phyloP scores from a whole-genome alignment of 2,888 invertebrate genomes.

The Bembecia ichneumoniformis region DNA sequence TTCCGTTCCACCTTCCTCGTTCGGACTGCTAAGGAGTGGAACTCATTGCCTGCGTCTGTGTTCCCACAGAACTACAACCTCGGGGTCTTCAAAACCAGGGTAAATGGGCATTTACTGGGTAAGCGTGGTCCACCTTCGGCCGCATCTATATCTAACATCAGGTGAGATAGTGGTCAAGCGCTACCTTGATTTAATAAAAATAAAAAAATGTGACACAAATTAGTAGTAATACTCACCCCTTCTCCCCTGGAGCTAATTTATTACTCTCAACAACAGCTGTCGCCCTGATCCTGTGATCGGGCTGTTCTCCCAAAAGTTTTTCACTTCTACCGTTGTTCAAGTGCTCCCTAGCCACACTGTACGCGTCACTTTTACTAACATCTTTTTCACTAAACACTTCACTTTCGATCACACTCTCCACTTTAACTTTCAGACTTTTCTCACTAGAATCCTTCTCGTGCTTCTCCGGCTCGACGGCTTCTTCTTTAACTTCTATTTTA shows the following conservation, averaged over 20 bases:
- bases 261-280: constrained; percentile 75
- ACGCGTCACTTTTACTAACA: constrained; percentile 56
- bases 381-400: constrained; percentile 59
- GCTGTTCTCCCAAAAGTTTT: constrained; percentile 77
- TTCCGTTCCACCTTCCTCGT: too few species aligned
- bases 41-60: too few species aligned
- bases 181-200: too few species aligned
- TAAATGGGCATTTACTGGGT: too few species aligned
- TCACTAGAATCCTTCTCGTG: constrained; percentile 60
- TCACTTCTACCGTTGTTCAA: constrained; percentile 80
- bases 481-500: constrained; percentile 26
- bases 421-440: constrained; percentile 43
- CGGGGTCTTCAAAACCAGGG: too few species aligned
- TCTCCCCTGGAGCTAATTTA: constrained; percentile 71
- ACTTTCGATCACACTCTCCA: constrained; percentile 37
- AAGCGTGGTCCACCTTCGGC: too few species aligned
- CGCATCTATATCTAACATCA: too few species aligned
- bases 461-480: constrained; percentile 46
- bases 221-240: constrained; percentile 59
- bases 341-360: constrained; percentile 57
- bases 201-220: too few species aligned
- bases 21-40: too few species aligned
- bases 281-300: constrained; percentile 74
- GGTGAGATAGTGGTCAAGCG: too few species aligned
- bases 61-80: too few species aligned